phyloP scores from a whole-genome alignment of 2,888 invertebrate genomes.

The Drosophila paramelanica region DNA sequence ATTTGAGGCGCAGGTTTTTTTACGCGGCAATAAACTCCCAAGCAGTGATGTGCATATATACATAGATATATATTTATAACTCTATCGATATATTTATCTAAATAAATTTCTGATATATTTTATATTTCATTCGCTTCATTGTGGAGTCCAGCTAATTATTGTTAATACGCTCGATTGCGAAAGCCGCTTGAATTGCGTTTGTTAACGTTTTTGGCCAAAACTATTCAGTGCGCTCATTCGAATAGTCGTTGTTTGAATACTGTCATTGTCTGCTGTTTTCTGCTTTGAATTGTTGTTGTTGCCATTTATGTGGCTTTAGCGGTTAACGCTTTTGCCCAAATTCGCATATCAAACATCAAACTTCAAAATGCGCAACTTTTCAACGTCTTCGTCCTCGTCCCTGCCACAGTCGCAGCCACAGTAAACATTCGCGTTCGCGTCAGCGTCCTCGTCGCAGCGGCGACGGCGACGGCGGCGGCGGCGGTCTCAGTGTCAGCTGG shows the following conservation, averaged over 20 bases:
- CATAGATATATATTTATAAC: not conserved
- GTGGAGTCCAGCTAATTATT: constrained; percentile 1
- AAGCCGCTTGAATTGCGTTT: constrained; percentile 12
- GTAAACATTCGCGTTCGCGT: not conserved
- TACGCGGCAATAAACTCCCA: constrained; percentile 27
- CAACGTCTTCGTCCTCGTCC: constrained; percentile 46
- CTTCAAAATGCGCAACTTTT: constrained; percentile 73
- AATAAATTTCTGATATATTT: not conserved
- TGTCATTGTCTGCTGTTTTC: constrained; percentile 10
- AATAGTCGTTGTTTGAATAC: constrained; percentile 6
- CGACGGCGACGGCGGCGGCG: constrained; percentile 13
- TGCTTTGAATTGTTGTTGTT: constrained; percentile 51
- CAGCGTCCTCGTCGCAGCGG: constrained; percentile 1
- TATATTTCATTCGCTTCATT: not conserved
- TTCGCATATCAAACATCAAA: constrained; percentile 76
- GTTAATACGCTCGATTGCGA: constrained; percentile 17
- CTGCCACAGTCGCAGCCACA: not conserved
- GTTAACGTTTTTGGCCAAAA: constrained; percentile 18
- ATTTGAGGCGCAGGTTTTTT: constrained; percentile 16
- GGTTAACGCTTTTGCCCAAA: constrained; percentile 74
- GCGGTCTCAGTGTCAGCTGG: constrained; percentile 47
- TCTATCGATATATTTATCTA: not conserved
- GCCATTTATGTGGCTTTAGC: constrained; percentile 53
- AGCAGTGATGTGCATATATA: not conserved
- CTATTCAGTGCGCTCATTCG: constrained; percentile 4